Evolutionary conservation across 2,888 invertebrate species (phyloP), one percentile per base, ranked within the genome.

Genomic region (Oscheius onirici): DNA sequence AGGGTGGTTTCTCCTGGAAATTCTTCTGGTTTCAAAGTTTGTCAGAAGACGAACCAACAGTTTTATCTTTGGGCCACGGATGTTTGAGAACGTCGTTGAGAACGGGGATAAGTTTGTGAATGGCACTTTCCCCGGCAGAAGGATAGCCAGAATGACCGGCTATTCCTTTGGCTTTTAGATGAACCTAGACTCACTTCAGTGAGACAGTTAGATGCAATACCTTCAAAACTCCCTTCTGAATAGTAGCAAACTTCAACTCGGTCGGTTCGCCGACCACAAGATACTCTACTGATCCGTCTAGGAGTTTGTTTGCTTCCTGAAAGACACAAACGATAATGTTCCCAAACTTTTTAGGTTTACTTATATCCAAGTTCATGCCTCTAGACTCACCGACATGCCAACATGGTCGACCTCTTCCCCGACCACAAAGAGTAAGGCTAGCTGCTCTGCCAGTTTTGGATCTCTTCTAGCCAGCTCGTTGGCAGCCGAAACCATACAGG

Each of bases 191-290:
- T n/a, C n/a, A n/a, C n/a, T n/a, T n/a, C n/a, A n/a, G n/a, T n/a
- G n/a, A n/a, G n/a, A n/a, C n/a, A n/a, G n/a, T n/a, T n/a, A n/a
- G 34, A 8, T 34, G 34, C 15, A 40, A 28, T 46, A 83, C 85
- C 72, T 86, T 86, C 20, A 82, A 58, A 0, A 83, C 84, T 55
- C 86, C 86, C 71, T 86, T 86, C 71, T 86, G 86, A 51, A 84
- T 75, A 0, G 78, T 76, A 8, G 81, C 84, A 51, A 82, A 84
- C 46, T 81, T 82, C 55, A 83, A 51, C 55, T 86, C 86, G 0
- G 86, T 86, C 22, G 86, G 86, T 66, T 86, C 86, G 8, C 86
- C 86, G 10, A 86, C 84, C n/a, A 86, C 55, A 8, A 86, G 71
- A 63, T 77, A 86, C 5, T 84, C 80, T 10, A 63, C 26, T 8